Evolutionary conservation across 2,797 vertebrate genomes (phyloP).

Genomic region (Pelodytes ibericus): DNA sequence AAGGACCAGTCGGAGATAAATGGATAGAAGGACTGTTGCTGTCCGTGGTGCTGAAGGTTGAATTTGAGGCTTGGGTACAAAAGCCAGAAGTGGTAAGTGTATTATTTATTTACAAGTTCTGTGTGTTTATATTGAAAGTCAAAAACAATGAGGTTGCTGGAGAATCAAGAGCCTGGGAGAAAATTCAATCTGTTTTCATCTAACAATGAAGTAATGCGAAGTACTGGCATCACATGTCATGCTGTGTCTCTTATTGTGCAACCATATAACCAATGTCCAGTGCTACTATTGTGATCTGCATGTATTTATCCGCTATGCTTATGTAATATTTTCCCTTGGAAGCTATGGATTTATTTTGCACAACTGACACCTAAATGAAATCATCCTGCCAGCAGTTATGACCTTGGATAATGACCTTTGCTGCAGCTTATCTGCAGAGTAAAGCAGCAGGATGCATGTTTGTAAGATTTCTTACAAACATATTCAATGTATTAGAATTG

Average conservation of each 20-base stretch:
- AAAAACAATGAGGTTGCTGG: background rate
- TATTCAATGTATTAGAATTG: background rate
- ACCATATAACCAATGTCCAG: too few relatives aligned
- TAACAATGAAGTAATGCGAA: background rate
- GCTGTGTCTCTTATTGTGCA: background rate
- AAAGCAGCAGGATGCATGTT: background rate
- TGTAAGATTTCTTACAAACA: background rate
- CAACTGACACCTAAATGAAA: background rate
- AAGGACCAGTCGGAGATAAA: background rate
- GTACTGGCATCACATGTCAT: background rate
- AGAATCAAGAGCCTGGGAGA: background rate
- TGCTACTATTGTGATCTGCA: background rate
- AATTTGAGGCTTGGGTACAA: conserved; percentile 5
- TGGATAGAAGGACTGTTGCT: conserved; percentile 48
- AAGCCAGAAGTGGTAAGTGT: conserved; percentile 32
- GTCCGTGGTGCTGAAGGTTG: conserved; percentile 74
- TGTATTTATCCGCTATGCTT: background rate
- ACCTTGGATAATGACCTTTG: conserved; percentile 4
- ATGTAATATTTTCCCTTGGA: background rate
- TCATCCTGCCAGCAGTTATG: background rate
- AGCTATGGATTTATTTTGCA: too few relatives aligned
- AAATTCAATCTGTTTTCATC: background rate
- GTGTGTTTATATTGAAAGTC: background rate
- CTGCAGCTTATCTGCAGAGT: background rate
- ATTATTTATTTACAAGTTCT: background rate